Conservation (phyloP, 2,113 vertebrate genomes). For the Malurus alboscapulatus region DNA sequence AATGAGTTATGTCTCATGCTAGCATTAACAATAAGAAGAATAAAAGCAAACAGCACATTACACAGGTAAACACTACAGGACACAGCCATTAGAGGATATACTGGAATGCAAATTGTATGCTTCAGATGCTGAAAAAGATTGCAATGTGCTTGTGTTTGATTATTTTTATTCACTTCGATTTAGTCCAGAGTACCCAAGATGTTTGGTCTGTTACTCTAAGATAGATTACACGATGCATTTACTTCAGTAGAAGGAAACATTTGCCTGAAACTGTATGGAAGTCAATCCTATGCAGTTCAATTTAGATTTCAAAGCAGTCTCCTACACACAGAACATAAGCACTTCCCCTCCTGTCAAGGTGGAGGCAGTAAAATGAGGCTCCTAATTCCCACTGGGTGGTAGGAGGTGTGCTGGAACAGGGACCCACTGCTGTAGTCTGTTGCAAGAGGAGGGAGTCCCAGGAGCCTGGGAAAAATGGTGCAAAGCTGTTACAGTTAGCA, state of each 20-base stretch:
- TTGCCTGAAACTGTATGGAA: conserved; percentile 10
- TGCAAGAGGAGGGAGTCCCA: neutral
- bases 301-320: conserved; percentile 49
- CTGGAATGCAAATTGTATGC: neutral
- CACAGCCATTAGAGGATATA: neutral
- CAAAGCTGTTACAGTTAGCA: conserved; percentile 24
- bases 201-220: neutral
- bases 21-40: conserved; percentile 28
- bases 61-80: conserved; percentile 14
- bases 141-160: neutral
- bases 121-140: neutral
- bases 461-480: conserved; percentile 34
- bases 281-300: neutral
- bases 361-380: conserved; percentile 26
- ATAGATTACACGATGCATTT: neutral
- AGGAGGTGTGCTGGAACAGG: neutral
- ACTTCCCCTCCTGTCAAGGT: neutral
- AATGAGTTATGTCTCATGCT: conserved; percentile 27
- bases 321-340: neutral
- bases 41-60: neutral
- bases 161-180: conserved; percentile 8
- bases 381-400: conserved; percentile 27
- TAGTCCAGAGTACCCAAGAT: neutral
- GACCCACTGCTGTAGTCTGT: neutral
- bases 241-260: neutral